These are phyloP conservation scores for Drosophila longiperda DNA, from an alignment of 2,888 invertebrate genomes.

Conservation along the genomic window DNA sequence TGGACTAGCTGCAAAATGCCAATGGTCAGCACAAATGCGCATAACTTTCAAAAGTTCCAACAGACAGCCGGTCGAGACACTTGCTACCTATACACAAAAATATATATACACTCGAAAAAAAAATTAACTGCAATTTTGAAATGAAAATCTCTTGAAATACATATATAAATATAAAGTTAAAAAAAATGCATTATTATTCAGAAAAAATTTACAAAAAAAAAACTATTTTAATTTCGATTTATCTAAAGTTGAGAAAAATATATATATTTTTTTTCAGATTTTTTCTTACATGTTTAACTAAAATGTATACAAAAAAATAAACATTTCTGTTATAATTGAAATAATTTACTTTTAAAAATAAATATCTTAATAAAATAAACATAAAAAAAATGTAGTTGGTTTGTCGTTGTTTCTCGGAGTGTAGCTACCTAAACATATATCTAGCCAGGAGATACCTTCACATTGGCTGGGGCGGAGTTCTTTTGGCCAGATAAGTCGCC, in stretches of 20 bases:
- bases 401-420: not conserved
- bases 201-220: no score
- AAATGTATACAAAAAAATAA: no score
- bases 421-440: not conserved
- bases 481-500: slow-evolving; percentile 58
- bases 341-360: no score
- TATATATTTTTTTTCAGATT: no score
- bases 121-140: not conserved
- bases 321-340: no score
- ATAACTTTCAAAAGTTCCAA: slow-evolving; percentile 75
- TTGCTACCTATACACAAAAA: slow-evolving; percentile 45
- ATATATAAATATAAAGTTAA: no score
- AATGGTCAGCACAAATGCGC: slow-evolving; percentile 80
- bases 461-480: slow-evolving; percentile 15
- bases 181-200: no score
- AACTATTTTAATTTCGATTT: no score
- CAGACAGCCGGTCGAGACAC: slow-evolving; percentile 58
- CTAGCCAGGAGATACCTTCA: slow-evolving; percentile 43
- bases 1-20: slow-evolving; percentile 68
- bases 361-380: no score
- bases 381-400: no score
- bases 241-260: no score
- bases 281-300: no score
- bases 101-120: slow-evolving; percentile 5
- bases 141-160: not conserved